Base-by-base conservation (phyloP, 2,113 vertebrate species). In the Channa maculata region DNA sequence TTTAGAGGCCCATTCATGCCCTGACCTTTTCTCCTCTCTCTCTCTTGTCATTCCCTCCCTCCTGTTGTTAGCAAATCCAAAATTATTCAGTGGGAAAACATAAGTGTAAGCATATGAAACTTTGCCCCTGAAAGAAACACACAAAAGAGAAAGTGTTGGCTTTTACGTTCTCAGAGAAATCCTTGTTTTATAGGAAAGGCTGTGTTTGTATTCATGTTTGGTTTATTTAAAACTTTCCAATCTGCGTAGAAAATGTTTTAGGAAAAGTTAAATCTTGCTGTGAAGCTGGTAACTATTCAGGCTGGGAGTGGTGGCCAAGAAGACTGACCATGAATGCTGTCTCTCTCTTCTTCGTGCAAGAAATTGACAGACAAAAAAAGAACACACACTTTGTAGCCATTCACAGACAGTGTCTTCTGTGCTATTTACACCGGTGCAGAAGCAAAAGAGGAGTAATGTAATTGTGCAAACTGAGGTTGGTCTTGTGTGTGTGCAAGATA, bases 141-240 rank as follows among this genome's bases (percentile, higher is more conserved):
- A 89, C 84, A 89, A 77, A 78, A 81, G 63, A 84, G 82, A 84
- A 83, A 73, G 84, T 74, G 86, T 82, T 63, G 59, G 77, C 71
- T 49, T 71, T 58, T 58, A 36, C 14, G 13, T 58, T 69, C 73
- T 84, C 66, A 80, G 79, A 86, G 85, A 85, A 85, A 86, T 81
- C 83, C 76, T 82, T 81, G 75, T 86, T 85, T 83, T 71, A 70
- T 59, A 59, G 70, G 83, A 61, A 66, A 65, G 65, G 65, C 82
- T 68, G 57, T 71, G 78, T 80, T 88, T 90, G 70, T 81, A 50
- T 86, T 88, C 68, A 86, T 84, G 24, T 75, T 80, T 54, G 66
- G 46, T 65, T 82, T 67, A 68, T 88, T 87, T 75, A 72, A 86
- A 88, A 90, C 75, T 87, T 91, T 89, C 90, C 90, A 82, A 83